Evolutionary conservation across 2,113 vertebrate species (phyloP).

Genomic region (Poecile atricapillus): DNA sequence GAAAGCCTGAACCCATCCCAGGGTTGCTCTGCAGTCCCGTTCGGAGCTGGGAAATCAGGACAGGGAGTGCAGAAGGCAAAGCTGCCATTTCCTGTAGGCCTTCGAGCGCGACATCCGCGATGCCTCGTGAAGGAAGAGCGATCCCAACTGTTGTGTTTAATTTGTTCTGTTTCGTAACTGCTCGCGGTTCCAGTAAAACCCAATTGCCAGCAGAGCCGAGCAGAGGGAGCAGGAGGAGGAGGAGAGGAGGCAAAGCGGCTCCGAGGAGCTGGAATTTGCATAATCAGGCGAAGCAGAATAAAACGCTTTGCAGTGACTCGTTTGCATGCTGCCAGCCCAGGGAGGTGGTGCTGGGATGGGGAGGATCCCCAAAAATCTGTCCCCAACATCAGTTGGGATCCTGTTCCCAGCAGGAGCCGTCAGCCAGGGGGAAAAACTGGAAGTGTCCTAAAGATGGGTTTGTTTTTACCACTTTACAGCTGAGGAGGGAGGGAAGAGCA

Average conservation of each 20-base stretch:
- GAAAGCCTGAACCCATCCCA: too few species aligned
- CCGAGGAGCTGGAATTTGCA: neutral
- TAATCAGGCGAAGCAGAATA: constrained; percentile 1
- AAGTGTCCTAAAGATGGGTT: neutral
- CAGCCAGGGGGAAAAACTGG: neutral
- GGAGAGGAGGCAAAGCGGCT: neutral
- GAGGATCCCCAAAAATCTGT: too few species aligned
- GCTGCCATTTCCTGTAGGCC: neutral
- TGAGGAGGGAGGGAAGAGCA: neutral
- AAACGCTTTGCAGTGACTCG: neutral
- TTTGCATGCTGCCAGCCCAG: neutral
- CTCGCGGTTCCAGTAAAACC: neutral
- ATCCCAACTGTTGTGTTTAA: neutral
- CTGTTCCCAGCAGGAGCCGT: neutral
- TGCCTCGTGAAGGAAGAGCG: neutral
- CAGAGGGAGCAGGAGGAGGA: neutral
- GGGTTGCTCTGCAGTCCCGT: fast-evolving
- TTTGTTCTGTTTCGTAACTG: neutral
- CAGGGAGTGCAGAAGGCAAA: neutral
- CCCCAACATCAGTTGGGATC: neutral
- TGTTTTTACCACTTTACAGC: neutral
- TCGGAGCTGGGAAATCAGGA: neutral
- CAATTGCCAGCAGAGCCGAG: neutral
- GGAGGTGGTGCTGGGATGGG: neutral
- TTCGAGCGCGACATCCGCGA: neutral